Percentiles rank a stretch among this genome's conserved stretches.
Evolutionary conservation across 2,113 vertebrate genomes (phyloP).

Genomic region (Aix galericulata): DNA sequence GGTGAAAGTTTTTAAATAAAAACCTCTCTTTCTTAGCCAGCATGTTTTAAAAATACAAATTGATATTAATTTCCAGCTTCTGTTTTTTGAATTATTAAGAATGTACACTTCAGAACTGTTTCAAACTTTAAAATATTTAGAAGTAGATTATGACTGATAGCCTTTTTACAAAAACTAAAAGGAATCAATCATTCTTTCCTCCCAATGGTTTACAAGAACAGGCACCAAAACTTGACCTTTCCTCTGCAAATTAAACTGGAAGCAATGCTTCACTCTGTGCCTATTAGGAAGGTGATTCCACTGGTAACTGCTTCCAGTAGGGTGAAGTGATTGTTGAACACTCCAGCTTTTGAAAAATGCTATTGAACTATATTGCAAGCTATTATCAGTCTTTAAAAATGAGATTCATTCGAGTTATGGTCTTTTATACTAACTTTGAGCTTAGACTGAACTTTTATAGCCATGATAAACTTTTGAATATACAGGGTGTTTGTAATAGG

Average conservation of each 20-base stretch:
- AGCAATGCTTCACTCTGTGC: neutral
- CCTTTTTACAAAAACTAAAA: neutral
- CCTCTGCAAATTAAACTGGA: neutral
- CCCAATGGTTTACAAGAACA: neutral
- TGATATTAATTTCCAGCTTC: neutral
- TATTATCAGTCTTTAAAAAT: constrained; percentile 37
- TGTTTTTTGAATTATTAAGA: neutral
- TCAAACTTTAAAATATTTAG: neutral
- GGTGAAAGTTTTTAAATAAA: neutral
- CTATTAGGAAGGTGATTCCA: neutral
- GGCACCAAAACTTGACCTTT: neutral
- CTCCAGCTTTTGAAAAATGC: neutral
- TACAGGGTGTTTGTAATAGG: constrained; percentile 13
- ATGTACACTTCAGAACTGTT: neutral
- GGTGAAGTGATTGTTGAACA: neutral
- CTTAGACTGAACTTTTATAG: constrained; percentile 58
- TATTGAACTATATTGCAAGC: constrained; percentile 13
- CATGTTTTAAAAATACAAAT: neutral
- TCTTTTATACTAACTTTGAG: constrained; percentile 37
- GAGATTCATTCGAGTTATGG: constrained; percentile 20
- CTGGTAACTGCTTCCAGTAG: neutral
- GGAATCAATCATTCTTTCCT: neutral
- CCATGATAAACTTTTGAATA: constrained; percentile 26
- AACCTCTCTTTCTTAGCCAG: neutral
- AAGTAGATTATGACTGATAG: neutral